Evolutionary conservation across 1,140 invertebrate species (phyloP), one percentile per base, ranked within the genome.

Genomic region (Drosophila repleta): DNA sequence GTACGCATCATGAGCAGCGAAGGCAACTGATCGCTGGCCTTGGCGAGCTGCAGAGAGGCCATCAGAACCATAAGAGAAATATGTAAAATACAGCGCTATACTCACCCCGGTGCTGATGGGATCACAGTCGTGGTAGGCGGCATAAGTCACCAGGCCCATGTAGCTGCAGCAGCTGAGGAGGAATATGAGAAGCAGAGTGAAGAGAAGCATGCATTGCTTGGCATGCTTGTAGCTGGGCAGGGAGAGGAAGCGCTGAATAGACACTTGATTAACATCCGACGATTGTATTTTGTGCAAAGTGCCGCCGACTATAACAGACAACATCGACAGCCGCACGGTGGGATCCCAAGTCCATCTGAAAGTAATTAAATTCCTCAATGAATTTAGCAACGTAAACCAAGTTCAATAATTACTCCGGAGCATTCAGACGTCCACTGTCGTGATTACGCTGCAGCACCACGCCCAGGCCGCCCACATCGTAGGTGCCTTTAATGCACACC

Each of bases 201-300:
- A 97, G 17, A 95, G 1, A 72, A 92, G 82, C 92, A 93, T 63
- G 91, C 89, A 92, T 92, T 90, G 65, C 49, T 89, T 85, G 15
- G 87, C 90, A 20, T 87, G 74, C 21, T 76, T 49, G 35, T 80
- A 76, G 51, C 74, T 82, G 18, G 90, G 90, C 26, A 91, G 52
- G 1, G 90, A 90, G 4, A 97, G 93, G 70, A 96, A 97, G 68
- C 97, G 94, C 91, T 97, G 97, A 13, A 97, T 95, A 58, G 96
- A 96, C 1, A 96, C 94, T 87, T 97, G 97, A 91, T 97, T 97
- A 24, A 95, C 94, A 69, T 95, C 96, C 82, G 96, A 97, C 90
- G 97, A 96, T 18, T 96, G 95, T 13, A 96, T 93, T 96, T 96
- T 97, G 49, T 96, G 97, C 80, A 97, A 95, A n/a, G 95, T 95